Base-by-base conservation (phyloP, 2,113 vertebrate species). In the Lampris megalopsis region DNA sequence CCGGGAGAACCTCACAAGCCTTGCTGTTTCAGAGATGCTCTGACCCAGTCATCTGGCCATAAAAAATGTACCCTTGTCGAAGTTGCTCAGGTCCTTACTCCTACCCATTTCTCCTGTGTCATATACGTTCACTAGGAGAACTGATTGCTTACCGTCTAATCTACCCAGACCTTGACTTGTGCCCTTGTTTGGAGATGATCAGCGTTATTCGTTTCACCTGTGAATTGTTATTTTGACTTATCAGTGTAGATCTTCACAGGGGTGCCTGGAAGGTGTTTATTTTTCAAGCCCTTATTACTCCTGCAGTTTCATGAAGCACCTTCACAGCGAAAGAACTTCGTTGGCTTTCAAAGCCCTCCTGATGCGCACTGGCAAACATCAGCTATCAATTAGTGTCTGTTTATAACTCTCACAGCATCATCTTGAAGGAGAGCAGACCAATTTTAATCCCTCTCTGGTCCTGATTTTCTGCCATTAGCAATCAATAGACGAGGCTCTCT, bases 221-320 rank as follows among this genome's bases (percentile, higher is more conserved):
- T 24, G 24, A 24, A 24, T 24, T 24, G 24, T 24, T 24, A 24
- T 48, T 48, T 48, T 48, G 4, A 5, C 9, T 48, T 9, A 9
- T 48, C 47, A 48, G 47, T 48, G 9, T 2, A 52, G 13, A 52
- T 52, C 49, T 52, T 52, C 13, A 1, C 24, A 24, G 24, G 24
- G 24, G 24, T 75, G 42, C 70, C 41, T 13, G 68, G 41, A 61
- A 81, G 65, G 71, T 35, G 52, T 88, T 92, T 92, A 82, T 93
- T 95, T 94, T 91, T 80, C 73, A 91, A 91, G 24, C 68, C 71
- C 48, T 86, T 83, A 40, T 91, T 93, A 92, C 74, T 73, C 42
- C 84, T 84, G 77, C 68, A 77, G 82, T 86, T 88, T 88, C 75
- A 87, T 77, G 56, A 83, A 90, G 88, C 81, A 89, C 84, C 82